These are phyloP conservation scores for Cyanistes caeruleus DNA, from an alignment of 2,113 vertebrate genomes.

Conservation along the genomic window DNA sequence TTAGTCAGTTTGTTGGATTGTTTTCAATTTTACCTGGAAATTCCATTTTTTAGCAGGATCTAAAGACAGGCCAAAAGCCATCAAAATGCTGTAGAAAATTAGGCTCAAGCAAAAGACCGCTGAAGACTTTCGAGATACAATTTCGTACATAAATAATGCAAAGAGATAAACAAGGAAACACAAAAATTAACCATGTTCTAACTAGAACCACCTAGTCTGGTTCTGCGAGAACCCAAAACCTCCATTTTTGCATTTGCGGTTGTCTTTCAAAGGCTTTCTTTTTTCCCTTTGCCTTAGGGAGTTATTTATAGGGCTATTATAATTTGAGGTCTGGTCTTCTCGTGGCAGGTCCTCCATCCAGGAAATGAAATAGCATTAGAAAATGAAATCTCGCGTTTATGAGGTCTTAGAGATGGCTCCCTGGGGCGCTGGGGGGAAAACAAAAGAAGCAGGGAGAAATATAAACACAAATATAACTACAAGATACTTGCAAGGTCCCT, in stretches of 20 bases:
- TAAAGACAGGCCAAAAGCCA: background rate
- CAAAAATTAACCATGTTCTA: conserved; percentile 4
- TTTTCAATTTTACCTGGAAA: conserved; percentile 17
- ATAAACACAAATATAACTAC: conserved; percentile 53
- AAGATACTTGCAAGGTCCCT: background rate
- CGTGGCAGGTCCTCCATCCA: conserved; percentile 50
- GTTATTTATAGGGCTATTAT: conserved; percentile 64
- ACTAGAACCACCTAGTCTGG: background rate
- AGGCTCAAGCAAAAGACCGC: background rate
- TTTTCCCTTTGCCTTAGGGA: conserved; percentile 38
- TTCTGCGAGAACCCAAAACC: background rate
- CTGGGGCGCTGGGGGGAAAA: background rate
- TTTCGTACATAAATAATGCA: background rate
- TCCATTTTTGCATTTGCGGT: background rate
- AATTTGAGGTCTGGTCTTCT: conserved; percentile 66
- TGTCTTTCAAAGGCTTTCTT: conserved; percentile 41
- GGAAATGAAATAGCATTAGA: conserved; percentile 71
- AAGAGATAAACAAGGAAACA: background rate
- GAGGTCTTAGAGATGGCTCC: conserved; percentile 39
- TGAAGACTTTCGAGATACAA: background rate
- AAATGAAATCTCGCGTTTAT: conserved; percentile 60
- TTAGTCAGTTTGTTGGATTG: background rate
- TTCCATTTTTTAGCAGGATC: background rate
- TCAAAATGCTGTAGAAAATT: background rate
- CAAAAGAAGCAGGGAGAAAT: background rate